These are phyloP conservation scores for Allolobophora icterica DNA, from an alignment of 2,888 invertebrate genomes.

Conservation along the genomic window DNA sequence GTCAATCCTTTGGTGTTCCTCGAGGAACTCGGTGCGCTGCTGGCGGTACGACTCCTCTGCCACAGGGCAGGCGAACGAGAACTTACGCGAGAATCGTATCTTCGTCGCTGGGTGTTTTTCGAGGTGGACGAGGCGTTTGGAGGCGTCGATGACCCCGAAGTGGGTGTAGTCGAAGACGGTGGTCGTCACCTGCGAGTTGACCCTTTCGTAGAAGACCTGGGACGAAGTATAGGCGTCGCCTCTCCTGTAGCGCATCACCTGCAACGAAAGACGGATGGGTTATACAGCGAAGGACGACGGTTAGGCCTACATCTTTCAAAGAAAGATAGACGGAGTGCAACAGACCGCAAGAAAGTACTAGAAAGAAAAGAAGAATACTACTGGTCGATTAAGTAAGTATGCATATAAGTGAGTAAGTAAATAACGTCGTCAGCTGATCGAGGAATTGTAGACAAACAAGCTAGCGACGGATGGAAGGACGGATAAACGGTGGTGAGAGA, in stretches of 20 bases:
- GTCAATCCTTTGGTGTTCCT: constrained; percentile 26
- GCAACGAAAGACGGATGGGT: not conserved
- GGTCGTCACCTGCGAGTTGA: constrained; percentile 27
- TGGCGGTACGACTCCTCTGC: constrained; percentile 26
- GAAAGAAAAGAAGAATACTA: no score
- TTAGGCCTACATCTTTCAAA: no score
- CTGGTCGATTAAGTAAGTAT: no score
- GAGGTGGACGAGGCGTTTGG: constrained; percentile 23
- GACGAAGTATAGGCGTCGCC: constrained; percentile 12
- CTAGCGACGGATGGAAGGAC: no score
- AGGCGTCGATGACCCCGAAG: constrained; percentile 27
- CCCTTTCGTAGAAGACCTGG: constrained; percentile 26
- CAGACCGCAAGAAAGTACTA: no score
- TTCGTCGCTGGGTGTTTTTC: constrained; percentile 28
- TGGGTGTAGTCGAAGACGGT: constrained; percentile 35
- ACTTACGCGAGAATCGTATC: constrained; percentile 25
- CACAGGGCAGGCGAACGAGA: constrained; percentile 23
- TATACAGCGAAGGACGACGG: not conserved
- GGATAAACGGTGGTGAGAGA: no score
- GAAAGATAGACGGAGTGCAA: no score
- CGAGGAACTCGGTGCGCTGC: constrained; percentile 25
- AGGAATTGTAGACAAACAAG: no score
- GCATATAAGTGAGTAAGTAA: no score
- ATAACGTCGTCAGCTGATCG: no score
- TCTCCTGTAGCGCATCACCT: constrained; percentile 22